A percentile compares a stretch with the other conserved stretches of the same genome.
Evolutionary conservation across 2,888 invertebrate species (phyloP).

Genomic region (Adelphocoris suturalis): DNA sequence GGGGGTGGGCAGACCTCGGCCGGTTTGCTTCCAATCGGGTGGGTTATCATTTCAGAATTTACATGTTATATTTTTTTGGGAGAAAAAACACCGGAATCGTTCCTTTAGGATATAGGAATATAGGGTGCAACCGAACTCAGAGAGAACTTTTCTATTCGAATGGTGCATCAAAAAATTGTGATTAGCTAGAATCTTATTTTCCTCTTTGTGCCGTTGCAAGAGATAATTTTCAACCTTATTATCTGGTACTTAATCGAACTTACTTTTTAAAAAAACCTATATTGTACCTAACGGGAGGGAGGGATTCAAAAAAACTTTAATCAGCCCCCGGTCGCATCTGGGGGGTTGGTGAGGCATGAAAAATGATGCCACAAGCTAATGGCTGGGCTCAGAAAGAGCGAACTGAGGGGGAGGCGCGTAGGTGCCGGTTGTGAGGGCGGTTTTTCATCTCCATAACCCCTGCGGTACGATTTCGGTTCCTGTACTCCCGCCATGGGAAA

Average conservation of each 20-base stretch:
- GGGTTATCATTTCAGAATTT: too few species aligned
- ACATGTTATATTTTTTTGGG: too few species aligned
- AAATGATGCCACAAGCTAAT: slow-evolving; percentile 59
- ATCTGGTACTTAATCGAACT: not conserved
- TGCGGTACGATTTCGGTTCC: not conserved
- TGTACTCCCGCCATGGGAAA: not conserved
- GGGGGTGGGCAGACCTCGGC: too few species aligned
- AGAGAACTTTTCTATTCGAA: too few species aligned
- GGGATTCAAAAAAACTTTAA: slow-evolving; percentile 19
- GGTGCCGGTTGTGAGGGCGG: slow-evolving; percentile 32
- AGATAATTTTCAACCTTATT: not conserved
- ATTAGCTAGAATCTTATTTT: too few species aligned
- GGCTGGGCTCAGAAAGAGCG: slow-evolving; percentile 48
- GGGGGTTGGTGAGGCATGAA: slow-evolving; percentile 58
- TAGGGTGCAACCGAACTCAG: too few species aligned
- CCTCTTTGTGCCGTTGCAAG: not conserved
- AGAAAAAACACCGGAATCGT: too few species aligned
- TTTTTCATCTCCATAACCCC: slow-evolving; percentile 31
- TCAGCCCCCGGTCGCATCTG: slow-evolving; percentile 51
- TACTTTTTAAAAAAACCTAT: not conserved
- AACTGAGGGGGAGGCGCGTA: slow-evolving; percentile 37
- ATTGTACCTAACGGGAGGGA: not conserved
- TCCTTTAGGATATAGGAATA: too few species aligned
- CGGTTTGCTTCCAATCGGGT: too few species aligned
- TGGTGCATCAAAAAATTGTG: too few species aligned